Conservation (phyloP, 2,888 invertebrate genomes). For the Hanleya hanleyi region DNA sequence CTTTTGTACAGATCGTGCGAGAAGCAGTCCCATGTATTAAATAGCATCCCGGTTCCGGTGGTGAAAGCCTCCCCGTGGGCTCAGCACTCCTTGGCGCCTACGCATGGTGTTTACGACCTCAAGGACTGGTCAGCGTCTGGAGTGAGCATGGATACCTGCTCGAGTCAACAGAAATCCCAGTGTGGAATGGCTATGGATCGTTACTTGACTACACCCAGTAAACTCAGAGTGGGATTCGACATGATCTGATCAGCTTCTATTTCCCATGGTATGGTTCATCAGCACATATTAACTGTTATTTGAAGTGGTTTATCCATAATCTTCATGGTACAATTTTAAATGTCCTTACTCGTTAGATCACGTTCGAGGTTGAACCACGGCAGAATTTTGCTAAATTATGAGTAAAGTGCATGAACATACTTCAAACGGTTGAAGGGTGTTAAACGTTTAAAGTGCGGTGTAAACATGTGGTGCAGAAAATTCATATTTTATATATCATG, state of each 20-base stretch:
- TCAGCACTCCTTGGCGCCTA: slow-evolving; percentile 40
- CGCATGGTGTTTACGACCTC: neutral
- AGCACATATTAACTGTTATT: too few relatives aligned
- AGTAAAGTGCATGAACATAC: too few relatives aligned
- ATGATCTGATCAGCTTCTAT: neutral
- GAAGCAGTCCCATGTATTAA: slow-evolving; percentile 53
- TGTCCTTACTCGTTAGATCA: too few relatives aligned
- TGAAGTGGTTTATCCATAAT: too few relatives aligned
- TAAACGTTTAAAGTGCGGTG: too few relatives aligned
- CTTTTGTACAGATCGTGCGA: slow-evolving; percentile 53
- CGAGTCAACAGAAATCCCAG: neutral
- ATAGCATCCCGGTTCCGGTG: slow-evolving; percentile 65
- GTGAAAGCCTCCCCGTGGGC: slow-evolving; percentile 62
- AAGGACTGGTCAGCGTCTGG: neutral
- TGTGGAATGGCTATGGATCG: neutral
- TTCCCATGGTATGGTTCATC: too few relatives aligned
- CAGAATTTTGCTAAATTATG: neutral
- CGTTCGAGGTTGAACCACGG: too few relatives aligned
- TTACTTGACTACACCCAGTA: neutral
- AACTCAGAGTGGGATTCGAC: neutral
- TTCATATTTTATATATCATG: too few relatives aligned
- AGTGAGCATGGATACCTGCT: neutral
- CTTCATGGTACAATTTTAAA: too few relatives aligned
- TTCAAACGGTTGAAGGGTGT: too few relatives aligned
- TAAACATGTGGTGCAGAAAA: too few relatives aligned